Percentiles rank a stretch among this genome's conserved stretches.
Evolutionary conservation across 2,888 invertebrate species (phyloP).

Genomic region (Caenorhabditis panamensis): DNA sequence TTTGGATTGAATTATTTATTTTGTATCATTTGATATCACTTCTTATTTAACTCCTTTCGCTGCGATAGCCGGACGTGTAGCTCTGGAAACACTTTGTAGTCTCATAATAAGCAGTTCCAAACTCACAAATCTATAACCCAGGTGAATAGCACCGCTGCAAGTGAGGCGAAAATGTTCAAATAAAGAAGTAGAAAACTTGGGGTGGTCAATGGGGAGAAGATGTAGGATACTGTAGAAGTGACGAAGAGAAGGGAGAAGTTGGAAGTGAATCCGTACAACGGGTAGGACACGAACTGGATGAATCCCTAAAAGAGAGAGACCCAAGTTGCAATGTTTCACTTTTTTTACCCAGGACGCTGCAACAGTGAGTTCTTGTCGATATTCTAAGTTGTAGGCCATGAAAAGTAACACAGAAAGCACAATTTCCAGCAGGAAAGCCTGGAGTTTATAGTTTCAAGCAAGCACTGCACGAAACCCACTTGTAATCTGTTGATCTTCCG

Average conservation of each 20-base stretch:
- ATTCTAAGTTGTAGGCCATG: constrained; percentile 22
- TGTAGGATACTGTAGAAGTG: constrained; percentile 35
- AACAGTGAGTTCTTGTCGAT: constrained; percentile 20
- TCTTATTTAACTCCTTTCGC: too few species aligned
- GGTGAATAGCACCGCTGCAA: constrained; percentile 21
- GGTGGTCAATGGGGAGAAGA: constrained; percentile 51
- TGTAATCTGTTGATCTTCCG: constrained; percentile 50
- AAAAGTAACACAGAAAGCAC: constrained; percentile 26
- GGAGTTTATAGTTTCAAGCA: background rate
- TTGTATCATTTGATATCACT: background rate
- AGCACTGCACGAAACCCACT: constrained; percentile 10
- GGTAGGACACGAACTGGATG: constrained; percentile 54
- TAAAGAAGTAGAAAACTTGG: constrained; percentile 45
- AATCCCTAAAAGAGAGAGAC: constrained; percentile 46
- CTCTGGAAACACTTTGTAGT: constrained; percentile 27
- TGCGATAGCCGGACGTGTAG: constrained; percentile 1
- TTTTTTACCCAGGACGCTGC: constrained; percentile 42
- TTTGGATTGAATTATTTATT: background rate
- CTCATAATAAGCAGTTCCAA: background rate
- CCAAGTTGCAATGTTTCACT: background rate
- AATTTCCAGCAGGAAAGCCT: constrained; percentile 54
- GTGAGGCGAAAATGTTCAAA: constrained; percentile 44
- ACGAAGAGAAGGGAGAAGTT: constrained; percentile 42
- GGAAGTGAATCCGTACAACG: constrained; percentile 49
- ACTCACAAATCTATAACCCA: constrained; percentile 47